Evolutionary conservation across 2,888 invertebrate species (phyloP), one percentile per base, ranked within the genome.

Genomic region (Periphyllus acericola): DNA sequence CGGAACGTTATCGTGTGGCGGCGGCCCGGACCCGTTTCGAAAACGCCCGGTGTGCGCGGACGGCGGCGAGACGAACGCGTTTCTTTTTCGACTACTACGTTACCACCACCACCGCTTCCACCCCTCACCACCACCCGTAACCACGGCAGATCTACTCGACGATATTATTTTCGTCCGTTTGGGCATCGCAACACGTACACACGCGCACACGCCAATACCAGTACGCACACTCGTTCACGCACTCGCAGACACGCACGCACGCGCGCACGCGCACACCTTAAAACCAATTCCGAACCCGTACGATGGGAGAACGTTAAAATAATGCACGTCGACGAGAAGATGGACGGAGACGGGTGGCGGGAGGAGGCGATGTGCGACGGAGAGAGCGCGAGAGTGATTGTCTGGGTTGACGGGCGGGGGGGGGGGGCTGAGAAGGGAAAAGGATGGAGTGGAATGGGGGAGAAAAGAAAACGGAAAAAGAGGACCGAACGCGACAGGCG

Each of bases 241-340:
- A 21, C 17, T 8, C 83, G 9, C 36, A 55, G 34, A 21, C 68
- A 46, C 68, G 32, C 79, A 5, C 34, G 55, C 32, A 32, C 71
- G 9, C 52, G 60, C 66, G 66, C 76, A 40, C 55, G 29, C 74
- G 55, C 52, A 36, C 84, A 78, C 85, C n/a, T 79, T 34, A 79
- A 86, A 86, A 86, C 86, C 86, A 74, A 80, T 86, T 86, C 86
- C 72, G 79, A 86, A 86, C 86, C 80, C 86, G 86, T 86, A 86
- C 86, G 86, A 32, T 36, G 36, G 3, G 46, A 46, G 46, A 46
- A 46, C 11, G 11, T 14, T 11, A 46, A 14, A 46, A 14, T 14
- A n/a, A 14, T 14, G 14, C 6, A 46, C 14, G 46, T n/a, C 14
- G 46, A 11, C 46, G 46, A 2, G 46, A 46, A 46, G 46, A 11